Conservation (phyloP, 2,888 invertebrate species). For the Xylota sylvarum region DNA sequence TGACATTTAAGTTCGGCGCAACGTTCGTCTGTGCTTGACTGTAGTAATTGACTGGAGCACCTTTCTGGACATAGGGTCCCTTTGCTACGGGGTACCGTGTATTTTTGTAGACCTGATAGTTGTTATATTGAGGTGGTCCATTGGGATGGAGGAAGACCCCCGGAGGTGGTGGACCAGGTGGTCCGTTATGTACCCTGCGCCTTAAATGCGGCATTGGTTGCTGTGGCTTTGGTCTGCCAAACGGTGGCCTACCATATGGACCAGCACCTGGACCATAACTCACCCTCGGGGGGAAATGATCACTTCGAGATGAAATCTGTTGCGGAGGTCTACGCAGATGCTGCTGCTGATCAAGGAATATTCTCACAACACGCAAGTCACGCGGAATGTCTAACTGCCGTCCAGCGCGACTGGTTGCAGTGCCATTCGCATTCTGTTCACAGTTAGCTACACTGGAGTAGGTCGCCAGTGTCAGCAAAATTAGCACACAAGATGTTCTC, state of each 20-base stretch:
- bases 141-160: slow-evolving; percentile 60
- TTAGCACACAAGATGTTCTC: slow-evolving; percentile 40
- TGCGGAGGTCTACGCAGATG: slow-evolving; percentile 71
- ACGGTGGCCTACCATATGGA: slow-evolving; percentile 54
- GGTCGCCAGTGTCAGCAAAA: slow-evolving; percentile 33
- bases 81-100: slow-evolving; percentile 79
- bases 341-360: slow-evolving; percentile 55
- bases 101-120: slow-evolving; percentile 78
- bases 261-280: slow-evolving; percentile 50
- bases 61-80: slow-evolving; percentile 68
- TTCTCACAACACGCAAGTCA: slow-evolving; percentile 58
- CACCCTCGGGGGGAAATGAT: slow-evolving; percentile 74
- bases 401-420: slow-evolving; percentile 39
- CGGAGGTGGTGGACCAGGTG: slow-evolving; percentile 69
- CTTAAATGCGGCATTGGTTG: slow-evolving; percentile 55
- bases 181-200: slow-evolving; percentile 54
- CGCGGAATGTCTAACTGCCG: slow-evolving; percentile 68
- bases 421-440: slow-evolving; percentile 47
- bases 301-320: slow-evolving; percentile 79
- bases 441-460: slow-evolving; percentile 35
- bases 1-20: slow-evolving; percentile 69
- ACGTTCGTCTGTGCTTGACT: slow-evolving; percentile 50
- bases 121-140: slow-evolving; percentile 48
- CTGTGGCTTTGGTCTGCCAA: slow-evolving; percentile 66
- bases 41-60: slow-evolving; percentile 68